Conservation (phyloP, 2,113 vertebrate species). For the Balaenoptera acutorostrata region DNA sequence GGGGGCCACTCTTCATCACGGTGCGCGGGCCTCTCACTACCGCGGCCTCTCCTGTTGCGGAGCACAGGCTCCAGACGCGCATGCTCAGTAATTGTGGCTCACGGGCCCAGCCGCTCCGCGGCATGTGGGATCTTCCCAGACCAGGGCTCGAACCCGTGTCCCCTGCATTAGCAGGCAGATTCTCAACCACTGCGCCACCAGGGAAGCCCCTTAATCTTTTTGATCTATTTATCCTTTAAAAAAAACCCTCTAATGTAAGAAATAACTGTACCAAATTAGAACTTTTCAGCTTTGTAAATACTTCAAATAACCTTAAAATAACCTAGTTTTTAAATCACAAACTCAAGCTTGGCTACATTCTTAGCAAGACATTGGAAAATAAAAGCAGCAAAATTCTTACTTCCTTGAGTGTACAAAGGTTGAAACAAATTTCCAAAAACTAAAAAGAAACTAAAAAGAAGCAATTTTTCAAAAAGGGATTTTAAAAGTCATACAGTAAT, state of each 20-base stretch:
- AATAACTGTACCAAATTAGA: slow-evolving; percentile 4
- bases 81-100: too few relatives aligned
- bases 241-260: background rate
- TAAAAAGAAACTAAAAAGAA: background rate
- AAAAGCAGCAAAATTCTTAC: background rate
- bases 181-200: too few relatives aligned
- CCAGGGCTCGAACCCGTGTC: too few relatives aligned
- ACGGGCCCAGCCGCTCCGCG: too few relatives aligned
- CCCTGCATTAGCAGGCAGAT: too few relatives aligned
- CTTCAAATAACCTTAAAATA: background rate
- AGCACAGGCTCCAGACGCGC: too few relatives aligned
- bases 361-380: background rate
- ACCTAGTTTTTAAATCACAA: background rate
- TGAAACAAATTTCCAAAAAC: background rate
- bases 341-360: background rate
- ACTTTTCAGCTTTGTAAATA: background rate
- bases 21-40: too few relatives aligned
- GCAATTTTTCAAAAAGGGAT: background rate
- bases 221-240: background rate
- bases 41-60: too few relatives aligned
- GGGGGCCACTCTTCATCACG: too few relatives aligned
- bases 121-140: too few relatives aligned
- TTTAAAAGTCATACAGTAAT: background rate
- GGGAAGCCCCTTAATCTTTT: background rate
- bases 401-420: background rate